phyloP scores from a whole-genome alignment of 2,113 vertebrate genomes.

The Carassius gibelio region DNA sequence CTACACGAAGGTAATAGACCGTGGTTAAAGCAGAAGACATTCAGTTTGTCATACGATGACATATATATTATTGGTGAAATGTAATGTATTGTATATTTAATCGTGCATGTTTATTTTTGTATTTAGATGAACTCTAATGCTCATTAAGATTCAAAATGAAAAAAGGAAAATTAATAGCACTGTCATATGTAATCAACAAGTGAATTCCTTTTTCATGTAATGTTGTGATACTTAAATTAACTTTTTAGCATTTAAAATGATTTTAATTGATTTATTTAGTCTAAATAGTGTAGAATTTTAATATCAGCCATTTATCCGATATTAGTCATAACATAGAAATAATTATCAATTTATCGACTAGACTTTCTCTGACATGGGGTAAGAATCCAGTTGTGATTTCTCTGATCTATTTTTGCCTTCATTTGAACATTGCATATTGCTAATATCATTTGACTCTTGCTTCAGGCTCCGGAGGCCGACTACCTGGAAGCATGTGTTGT shows the following conservation, averaged over 20 bases:
- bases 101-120: no score
- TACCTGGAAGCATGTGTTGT: constrained; percentile 94
- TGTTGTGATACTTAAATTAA: background rate
- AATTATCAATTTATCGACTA: no score
- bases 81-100: no score
- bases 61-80: background rate
- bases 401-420: background rate
- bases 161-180: no score
- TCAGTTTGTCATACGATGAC: background rate
- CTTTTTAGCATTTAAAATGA: background rate
- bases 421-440: background rate
- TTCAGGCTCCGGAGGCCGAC: constrained; percentile 90
- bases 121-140: no score
- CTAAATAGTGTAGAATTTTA: background rate
- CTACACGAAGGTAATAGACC: constrained; percentile 84
- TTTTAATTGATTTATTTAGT: background rate
- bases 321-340: no score
- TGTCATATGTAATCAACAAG: no score
- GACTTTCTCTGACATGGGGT: background rate
- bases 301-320: background rate
- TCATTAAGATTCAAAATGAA: no score
- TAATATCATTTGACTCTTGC: background rate
- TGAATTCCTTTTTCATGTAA: no score
- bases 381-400: background rate
- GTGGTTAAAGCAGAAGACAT: background rate